These are phyloP conservation scores for Oncorhynchus kisutch DNA, from an alignment of 2,113 vertebrate genomes.

Conservation along the genomic window DNA sequence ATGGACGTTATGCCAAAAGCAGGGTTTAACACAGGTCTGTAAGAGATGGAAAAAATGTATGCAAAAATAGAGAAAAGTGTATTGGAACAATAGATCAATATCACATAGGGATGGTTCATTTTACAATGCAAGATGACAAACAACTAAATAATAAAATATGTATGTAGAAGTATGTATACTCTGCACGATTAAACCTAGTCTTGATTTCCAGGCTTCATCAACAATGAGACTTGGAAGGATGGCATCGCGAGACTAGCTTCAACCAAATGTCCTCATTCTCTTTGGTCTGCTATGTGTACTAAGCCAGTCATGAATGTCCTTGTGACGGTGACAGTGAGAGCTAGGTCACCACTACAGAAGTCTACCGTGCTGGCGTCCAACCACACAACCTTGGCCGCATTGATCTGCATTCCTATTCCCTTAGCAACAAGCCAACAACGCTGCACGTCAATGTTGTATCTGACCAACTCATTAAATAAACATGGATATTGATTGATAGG, in stretches of 20 bases:
- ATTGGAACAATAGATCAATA: no score
- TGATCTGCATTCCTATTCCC: conserved; percentile 21
- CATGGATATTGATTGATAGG: conserved; percentile 25
- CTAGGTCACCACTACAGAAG: background rate
- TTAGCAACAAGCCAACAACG: conserved; percentile 8
- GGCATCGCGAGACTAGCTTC: no score
- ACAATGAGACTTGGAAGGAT: no score
- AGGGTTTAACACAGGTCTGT: no score
- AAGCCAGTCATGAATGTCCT: background rate
- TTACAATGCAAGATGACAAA: background rate
- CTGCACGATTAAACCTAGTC: no score
- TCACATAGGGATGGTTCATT: no score
- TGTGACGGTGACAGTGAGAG: background rate
- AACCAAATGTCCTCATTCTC: no score
- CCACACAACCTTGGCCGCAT: conserved; percentile 25
- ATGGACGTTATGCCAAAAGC: background rate
- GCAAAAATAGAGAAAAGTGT: no score
- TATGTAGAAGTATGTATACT: background rate
- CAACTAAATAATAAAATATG: background rate
- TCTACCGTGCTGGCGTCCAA: background rate
- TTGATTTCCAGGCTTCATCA: no score
- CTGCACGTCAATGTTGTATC: conserved; percentile 6
- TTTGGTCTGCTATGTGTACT: background rate
- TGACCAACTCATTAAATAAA: conserved; percentile 22
- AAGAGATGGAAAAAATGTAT: no score